phyloP scores from a whole-genome alignment of 1,140 invertebrate species.

The Scaptomyza hsui region DNA sequence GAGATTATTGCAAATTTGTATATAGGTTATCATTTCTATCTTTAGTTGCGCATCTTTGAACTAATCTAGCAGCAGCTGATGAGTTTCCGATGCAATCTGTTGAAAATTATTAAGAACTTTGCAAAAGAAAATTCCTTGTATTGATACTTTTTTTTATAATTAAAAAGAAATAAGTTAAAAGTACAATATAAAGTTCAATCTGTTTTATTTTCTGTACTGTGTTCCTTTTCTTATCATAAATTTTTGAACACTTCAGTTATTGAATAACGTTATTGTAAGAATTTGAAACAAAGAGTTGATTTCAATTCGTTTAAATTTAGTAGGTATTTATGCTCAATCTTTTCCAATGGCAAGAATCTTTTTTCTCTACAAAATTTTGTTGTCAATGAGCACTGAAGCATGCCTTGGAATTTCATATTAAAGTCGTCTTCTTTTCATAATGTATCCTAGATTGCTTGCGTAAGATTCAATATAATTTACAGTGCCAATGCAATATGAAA shows the following conservation, averaged over 20 bases:
- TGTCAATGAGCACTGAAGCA: conserved; percentile 25
- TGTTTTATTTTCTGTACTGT: too few relatives aligned
- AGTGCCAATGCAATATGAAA: background rate
- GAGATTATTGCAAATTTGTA: conserved; percentile 37
- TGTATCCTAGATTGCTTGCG: conserved; percentile 5
- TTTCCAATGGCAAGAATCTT: background rate
- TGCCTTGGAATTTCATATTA: conserved; percentile 11
- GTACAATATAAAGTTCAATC: too few relatives aligned
- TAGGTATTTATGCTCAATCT: background rate
- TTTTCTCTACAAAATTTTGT: background rate
- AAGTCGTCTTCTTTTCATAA: background rate
- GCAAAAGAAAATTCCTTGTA: too few relatives aligned
- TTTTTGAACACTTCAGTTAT: too few relatives aligned
- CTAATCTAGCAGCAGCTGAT: conserved; percentile 2
- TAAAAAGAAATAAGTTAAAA: too few relatives aligned
- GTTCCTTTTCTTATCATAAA: too few relatives aligned
- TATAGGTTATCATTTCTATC: conserved; percentile 4
- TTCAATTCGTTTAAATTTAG: background rate
- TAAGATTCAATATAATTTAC: conserved; percentile 13
- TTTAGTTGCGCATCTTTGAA: background rate
- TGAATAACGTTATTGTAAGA: too few relatives aligned
- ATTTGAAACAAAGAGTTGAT: background rate
- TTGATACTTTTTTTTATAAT: too few relatives aligned
- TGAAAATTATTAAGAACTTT: background rate
- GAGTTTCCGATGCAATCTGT: background rate